Evolutionary conservation across 2,113 vertebrate species (phyloP).

Genomic region (Atrichornis clamosus): DNA sequence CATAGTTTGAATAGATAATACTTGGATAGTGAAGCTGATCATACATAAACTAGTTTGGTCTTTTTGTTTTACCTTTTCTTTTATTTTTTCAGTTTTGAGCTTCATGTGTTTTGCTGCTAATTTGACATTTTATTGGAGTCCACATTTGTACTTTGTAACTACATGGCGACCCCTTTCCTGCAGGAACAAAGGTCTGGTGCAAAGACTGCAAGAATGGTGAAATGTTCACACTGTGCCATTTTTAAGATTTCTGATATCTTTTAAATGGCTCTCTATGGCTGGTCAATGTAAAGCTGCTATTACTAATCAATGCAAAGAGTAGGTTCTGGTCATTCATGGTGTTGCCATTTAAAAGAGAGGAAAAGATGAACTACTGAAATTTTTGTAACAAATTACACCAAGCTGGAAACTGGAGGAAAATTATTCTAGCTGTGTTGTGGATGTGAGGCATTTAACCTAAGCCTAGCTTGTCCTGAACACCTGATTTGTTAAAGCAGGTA

Average conservation of each 20-base stretch:
- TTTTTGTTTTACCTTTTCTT: background rate
- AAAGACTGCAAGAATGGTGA: background rate
- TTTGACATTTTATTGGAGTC: background rate
- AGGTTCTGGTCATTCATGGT: background rate
- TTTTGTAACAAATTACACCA: background rate
- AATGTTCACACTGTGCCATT: background rate
- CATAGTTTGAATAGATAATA: background rate
- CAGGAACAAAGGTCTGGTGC: background rate
- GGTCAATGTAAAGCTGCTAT: background rate
- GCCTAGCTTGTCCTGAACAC: background rate
- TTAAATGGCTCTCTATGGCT: background rate
- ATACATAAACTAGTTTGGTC: background rate
- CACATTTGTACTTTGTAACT: background rate
- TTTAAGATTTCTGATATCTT: background rate
- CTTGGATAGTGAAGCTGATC: background rate
- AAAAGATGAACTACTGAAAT: background rate
- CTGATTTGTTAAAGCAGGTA: background rate
- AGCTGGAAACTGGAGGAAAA: background rate
- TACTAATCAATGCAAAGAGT: background rate
- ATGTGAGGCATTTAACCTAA: background rate
- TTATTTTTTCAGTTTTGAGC: background rate
- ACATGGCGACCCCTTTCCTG: background rate
- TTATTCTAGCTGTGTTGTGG: background rate
- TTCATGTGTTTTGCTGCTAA: background rate
- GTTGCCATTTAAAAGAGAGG: background rate